Evolutionary conservation across 2,888 invertebrate species (phyloP).

Genomic region (Drosophila seclusa): DNA sequence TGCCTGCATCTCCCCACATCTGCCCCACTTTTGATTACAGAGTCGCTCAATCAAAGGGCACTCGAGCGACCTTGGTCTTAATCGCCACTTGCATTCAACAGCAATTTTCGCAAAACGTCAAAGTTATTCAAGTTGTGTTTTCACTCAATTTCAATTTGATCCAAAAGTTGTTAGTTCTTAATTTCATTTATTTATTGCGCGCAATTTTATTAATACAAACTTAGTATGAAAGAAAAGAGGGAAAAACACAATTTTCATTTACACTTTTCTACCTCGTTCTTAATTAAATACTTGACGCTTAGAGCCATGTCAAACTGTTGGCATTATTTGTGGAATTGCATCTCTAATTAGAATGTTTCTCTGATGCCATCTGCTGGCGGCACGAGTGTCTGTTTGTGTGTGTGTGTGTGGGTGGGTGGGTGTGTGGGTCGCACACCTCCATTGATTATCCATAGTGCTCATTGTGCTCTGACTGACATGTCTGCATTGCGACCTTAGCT

Average conservation of each 20-base stretch:
- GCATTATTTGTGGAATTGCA: slow-evolving; percentile 39
- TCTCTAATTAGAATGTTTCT: slow-evolving; percentile 38
- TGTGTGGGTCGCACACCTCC: neutral
- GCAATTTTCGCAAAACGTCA: neutral
- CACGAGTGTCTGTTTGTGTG: neutral
- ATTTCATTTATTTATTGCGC: neutral
- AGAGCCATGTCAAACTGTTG: slow-evolving; percentile 15
- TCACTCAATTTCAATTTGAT: neutral
- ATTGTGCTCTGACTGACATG: neutral
- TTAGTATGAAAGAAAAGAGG: slow-evolving; percentile 28
- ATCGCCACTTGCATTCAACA: neutral
- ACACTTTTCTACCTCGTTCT: slow-evolving; percentile 13
- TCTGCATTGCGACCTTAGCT: slow-evolving; percentile 10
- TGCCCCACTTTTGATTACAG: neutral
- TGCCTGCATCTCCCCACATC: neutral
- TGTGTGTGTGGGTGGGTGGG: neutral
- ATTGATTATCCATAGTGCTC: slow-evolving; percentile 19
- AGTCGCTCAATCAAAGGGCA: neutral
- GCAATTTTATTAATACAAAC: slow-evolving; percentile 3
- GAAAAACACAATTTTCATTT: neutral
- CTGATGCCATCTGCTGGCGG: slow-evolving; percentile 3
- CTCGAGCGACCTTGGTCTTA: neutral
- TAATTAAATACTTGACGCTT: slow-evolving; percentile 58
- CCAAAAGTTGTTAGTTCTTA: neutral
- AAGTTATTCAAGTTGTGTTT: neutral